Percentiles rank a stretch among this genome's conserved stretches.
Conservation (phyloP, 2,113 vertebrate species). For the Bagarius yarrelli region DNA sequence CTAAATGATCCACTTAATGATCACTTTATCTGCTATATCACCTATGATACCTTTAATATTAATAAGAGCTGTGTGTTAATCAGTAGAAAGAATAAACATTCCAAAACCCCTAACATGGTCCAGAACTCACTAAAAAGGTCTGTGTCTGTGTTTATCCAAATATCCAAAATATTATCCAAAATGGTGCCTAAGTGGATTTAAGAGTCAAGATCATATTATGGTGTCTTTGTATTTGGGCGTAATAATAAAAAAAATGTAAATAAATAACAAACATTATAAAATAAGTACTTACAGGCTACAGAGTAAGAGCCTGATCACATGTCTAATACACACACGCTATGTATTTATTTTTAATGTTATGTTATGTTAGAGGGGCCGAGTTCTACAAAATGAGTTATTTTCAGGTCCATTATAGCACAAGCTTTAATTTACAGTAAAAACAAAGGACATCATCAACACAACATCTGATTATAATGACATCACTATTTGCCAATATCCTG, state of each 20-base stretch:
- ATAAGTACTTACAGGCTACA: neutral
- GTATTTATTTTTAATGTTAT: no score
- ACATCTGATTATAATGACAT: conserved; percentile 33
- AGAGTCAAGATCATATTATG: neutral
- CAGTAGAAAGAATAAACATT: neutral
- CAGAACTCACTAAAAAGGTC: neutral
- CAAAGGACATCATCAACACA: conserved; percentile 27
- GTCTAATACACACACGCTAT: no score
- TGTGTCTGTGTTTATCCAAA: neutral
- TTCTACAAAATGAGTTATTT: neutral
- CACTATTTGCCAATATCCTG: conserved; percentile 30
- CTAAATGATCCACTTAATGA: no score
- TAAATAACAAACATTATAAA: neutral
- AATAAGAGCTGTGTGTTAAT: neutral
- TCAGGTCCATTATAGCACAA: neutral
- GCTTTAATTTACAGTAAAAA: conserved; percentile 27
- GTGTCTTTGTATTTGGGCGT: neutral
- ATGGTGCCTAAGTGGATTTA: neutral
- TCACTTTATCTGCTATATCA: no score
- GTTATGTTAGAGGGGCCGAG: neutral
- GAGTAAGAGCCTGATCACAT: neutral
- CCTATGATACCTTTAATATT: no score
- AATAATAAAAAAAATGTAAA: neutral
- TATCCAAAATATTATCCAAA: neutral
- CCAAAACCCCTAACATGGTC: neutral